Evolutionary conservation across 2,888 invertebrate genomes (phyloP), one percentile per base, ranked within the genome.

Genomic region (Gortyna flavago): DNA sequence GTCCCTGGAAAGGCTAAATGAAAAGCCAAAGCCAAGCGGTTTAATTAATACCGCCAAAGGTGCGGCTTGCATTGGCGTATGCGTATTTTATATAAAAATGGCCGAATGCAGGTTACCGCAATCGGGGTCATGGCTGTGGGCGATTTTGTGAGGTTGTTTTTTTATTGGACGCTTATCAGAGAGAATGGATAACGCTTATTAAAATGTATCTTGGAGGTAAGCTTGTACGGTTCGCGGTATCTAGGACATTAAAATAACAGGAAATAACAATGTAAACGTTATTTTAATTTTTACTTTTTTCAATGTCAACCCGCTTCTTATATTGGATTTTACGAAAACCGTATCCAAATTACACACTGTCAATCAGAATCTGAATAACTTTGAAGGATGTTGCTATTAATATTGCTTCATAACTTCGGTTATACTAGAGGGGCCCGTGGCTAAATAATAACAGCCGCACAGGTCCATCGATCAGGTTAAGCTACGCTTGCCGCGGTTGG

Each of bases 51-150:
- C 59, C 32, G 8, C 77, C n/a, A 70, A 71, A 82, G 38, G 80
- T 57, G 51, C 32, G 51, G 51, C 4, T 75, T 69, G 48, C 35
- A 66, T 70, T 66, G 82, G 29, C 69, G 65, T 80, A 59, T 69
- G 35, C 44, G 77, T 80, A 77, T 82, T 76, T 77, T 82, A 38
- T 54, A 29, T 77, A 65, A 82, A 82, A 71, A 77, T 82, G 70
- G 32, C 83, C n/a, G 77, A 70, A 80, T 82, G 54, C 77, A 70
- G 64, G 29, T 57, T 61, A 57, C 77, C 61, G 83, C 77, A 80
- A 38, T 66, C 5, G 65, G 8, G 59, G 35, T 41, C 41, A 75
- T 35, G 38, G n/a, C 25, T 64, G 44, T 64, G 32, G 57, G 8
- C 13, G 32, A 29, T 54, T 6, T 21, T 51, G 16, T 54, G n/a